These are phyloP conservation scores for Chaetodon trifascialis DNA, from an alignment of 2,113 vertebrate species.

Conservation along the genomic window DNA sequence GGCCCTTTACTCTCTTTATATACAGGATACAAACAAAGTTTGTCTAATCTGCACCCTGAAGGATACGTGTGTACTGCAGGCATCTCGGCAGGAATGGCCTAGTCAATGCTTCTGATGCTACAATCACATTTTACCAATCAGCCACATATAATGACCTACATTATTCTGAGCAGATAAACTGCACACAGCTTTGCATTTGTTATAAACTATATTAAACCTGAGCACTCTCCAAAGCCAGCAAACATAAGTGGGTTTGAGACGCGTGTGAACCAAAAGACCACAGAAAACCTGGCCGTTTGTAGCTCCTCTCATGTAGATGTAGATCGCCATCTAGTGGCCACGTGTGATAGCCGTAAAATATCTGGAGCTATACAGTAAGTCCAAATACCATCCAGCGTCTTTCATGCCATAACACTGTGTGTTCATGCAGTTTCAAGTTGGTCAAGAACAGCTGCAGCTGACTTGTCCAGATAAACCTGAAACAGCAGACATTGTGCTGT, in stretches of 20 bases:
- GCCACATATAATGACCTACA: background rate
- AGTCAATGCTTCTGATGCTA: background rate
- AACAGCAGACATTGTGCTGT: conserved; percentile 21
- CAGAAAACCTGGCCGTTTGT: background rate
- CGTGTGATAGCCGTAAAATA: background rate
- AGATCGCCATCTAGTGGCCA: conserved; percentile 72
- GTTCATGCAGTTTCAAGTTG: background rate
- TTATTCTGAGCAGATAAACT: background rate
- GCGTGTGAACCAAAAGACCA: background rate
- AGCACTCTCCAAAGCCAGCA: conserved; percentile 7
- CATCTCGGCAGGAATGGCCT: conserved; percentile 5
- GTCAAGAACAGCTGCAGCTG: background rate
- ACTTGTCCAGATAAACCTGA: background rate
- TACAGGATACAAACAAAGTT: conserved; percentile 55
- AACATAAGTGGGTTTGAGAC: background rate
- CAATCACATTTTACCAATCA: background rate
- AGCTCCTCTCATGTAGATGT: background rate
- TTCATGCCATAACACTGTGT: background rate
- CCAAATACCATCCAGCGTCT: background rate
- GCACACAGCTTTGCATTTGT: background rate
- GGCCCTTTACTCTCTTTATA: conserved; percentile 57
- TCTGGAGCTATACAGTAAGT: background rate
- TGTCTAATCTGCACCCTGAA: conserved; percentile 30
- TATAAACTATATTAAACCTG: background rate
- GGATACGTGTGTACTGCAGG: background rate